phyloP scores from a whole-genome alignment of 1,140 invertebrate species.

The Ylistrum balloti region DNA sequence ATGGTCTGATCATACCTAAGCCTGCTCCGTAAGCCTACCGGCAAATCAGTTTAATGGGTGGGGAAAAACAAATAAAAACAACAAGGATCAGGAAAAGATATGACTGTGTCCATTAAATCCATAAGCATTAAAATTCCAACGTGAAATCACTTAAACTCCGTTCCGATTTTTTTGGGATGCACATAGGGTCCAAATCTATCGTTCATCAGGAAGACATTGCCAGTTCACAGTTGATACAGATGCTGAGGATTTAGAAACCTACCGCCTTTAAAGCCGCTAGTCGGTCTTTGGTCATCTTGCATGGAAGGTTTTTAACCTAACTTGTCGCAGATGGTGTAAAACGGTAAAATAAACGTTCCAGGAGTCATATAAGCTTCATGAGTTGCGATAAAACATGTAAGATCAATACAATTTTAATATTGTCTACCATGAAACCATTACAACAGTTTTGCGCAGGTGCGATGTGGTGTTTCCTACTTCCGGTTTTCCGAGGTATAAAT shows the following conservation, averaged over 20 bases:
- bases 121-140: neutral
- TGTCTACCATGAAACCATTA: conserved; percentile 72
- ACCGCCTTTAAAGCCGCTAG: conserved; percentile 97
- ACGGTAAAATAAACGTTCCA: conserved; percentile 44
- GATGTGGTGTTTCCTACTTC: conserved; percentile 73
- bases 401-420: conserved; percentile 82
- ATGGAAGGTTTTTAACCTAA: conserved; percentile 42
- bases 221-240: neutral
- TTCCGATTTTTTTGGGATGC: neutral
- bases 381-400: conserved; percentile 73
- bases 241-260: conserved; percentile 83
- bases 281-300: conserved; percentile 97
- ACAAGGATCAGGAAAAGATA: neutral
- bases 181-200: conserved; percentile 37
- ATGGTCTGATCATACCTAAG: neutral
- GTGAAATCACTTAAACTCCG: neutral
- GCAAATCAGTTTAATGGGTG: neutral
- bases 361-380: conserved; percentile 65
- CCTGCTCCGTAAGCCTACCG: neutral
- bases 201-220: neutral
- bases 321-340: conserved; percentile 41
- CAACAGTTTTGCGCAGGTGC: conserved; percentile 75
- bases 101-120: neutral
- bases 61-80: conserved; percentile 5
- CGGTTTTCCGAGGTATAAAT: conserved; percentile 57